Conservation (phyloP, 2,797 vertebrate species). For the Cephalopachus bancanus region DNA sequence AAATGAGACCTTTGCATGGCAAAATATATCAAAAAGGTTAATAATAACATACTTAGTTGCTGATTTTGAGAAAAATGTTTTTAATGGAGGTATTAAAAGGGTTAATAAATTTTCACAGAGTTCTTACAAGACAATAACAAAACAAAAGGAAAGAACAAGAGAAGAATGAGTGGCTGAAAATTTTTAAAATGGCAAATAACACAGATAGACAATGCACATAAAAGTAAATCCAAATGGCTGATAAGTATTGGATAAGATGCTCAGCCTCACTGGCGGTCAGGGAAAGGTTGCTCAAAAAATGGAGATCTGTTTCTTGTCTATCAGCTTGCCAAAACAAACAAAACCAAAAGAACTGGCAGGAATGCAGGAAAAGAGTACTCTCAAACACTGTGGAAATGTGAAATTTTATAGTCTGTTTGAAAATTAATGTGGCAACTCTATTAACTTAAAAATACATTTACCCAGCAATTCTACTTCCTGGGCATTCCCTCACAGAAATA, state of each 20-base stretch:
- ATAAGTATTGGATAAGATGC: background rate
- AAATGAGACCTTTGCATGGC: background rate
- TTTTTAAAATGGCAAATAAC: background rate
- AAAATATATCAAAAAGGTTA: slow-evolving; percentile 34
- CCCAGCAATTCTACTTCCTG: background rate
- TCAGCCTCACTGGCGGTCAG: background rate
- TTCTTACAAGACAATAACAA: background rate
- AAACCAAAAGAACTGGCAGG: background rate
- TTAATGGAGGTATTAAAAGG: slow-evolving; percentile 12
- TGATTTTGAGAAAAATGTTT: slow-evolving; percentile 36
- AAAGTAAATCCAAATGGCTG: background rate
- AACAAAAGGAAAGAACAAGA: background rate
- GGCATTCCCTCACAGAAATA: background rate
- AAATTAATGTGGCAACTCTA: background rate
- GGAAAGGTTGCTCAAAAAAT: background rate
- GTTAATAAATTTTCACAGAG: background rate
- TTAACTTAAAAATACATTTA: slow-evolving; percentile 4
- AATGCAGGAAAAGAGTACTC: background rate
- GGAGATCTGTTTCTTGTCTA: background rate
- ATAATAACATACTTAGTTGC: background rate
- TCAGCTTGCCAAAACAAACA: background rate
- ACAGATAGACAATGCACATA: background rate
- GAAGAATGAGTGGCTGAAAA: background rate
- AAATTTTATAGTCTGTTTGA: background rate
- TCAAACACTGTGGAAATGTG: background rate